phyloP scores from a whole-genome alignment of 2,888 invertebrate species.

The Ectemnius cavifrons region DNA sequence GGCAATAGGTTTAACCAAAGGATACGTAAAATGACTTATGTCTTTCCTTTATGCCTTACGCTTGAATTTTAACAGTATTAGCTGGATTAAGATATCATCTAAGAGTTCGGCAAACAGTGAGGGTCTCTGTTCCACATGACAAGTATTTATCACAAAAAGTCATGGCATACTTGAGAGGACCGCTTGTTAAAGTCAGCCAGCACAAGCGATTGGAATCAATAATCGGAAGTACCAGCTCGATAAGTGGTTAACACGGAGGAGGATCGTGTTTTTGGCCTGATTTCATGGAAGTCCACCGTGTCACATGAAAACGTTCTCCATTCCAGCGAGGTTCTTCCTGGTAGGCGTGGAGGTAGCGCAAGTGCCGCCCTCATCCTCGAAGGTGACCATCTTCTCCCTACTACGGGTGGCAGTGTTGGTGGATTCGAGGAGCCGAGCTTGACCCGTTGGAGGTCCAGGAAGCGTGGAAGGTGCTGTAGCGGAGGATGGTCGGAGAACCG shows the following conservation, averaged over 20 bases:
- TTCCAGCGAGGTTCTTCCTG: slow-evolving; percentile 77
- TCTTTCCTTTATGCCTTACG: too few relatives aligned
- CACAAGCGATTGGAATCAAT: background rate
- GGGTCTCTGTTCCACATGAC: too few relatives aligned
- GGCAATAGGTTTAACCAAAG: too few relatives aligned
- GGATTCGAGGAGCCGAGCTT: slow-evolving; percentile 55
- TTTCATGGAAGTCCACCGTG: slow-evolving; percentile 68
- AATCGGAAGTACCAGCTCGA: background rate
- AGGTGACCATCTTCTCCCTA: slow-evolving; percentile 89
- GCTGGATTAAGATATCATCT: too few relatives aligned
- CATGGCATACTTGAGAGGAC: background rate
- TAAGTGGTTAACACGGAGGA: background rate
- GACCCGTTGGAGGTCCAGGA: slow-evolving; percentile 39
- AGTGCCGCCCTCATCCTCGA: slow-evolving; percentile 84
- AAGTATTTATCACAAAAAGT: too few relatives aligned
- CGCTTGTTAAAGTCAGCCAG: background rate
- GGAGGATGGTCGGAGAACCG: slow-evolving; percentile 63
- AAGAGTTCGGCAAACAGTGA: too few relatives aligned
- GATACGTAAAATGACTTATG: too few relatives aligned
- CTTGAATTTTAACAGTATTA: too few relatives aligned
- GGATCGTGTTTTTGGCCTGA: background rate
- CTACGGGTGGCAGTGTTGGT: slow-evolving; percentile 75
- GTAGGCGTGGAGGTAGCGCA: slow-evolving; percentile 63
- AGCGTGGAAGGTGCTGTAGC: slow-evolving; percentile 70
- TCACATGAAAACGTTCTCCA: slow-evolving; percentile 91